phyloP scores from a whole-genome alignment of 2,797 vertebrate species.

The Helicolenus hilgendorfi region DNA sequence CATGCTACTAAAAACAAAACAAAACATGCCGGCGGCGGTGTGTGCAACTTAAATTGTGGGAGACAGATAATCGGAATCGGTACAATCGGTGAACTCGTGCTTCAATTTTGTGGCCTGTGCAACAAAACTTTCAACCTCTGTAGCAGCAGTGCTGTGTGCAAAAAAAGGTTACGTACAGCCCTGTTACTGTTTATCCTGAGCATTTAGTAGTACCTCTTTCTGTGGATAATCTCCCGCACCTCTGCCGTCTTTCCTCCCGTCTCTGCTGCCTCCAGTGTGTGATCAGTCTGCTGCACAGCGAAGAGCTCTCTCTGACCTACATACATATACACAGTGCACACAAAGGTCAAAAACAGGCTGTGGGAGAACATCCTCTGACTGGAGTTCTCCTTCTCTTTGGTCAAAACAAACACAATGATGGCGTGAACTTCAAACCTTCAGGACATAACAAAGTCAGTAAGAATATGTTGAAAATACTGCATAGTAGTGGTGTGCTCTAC shows the following conservation, averaged over 20 bases:
- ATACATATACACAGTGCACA: slow-evolving; percentile 22
- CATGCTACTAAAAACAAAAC: too few relatives aligned
- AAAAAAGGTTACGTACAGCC: too few relatives aligned
- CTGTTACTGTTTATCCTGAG: not conserved
- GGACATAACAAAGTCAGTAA: not conserved
- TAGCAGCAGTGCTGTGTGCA: not conserved
- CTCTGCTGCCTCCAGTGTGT: not conserved
- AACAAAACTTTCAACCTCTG: too few relatives aligned
- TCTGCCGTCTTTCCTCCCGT: slow-evolving; percentile 16
- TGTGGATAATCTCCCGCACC: slow-evolving; percentile 12
- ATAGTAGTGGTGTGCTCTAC: not conserved
- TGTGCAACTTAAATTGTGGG: too few relatives aligned
- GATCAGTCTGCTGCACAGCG: slow-evolving; percentile 6
- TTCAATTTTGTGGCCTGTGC: too few relatives aligned
- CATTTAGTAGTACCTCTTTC: not conserved
- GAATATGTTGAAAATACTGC: not conserved
- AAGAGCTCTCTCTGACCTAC: slow-evolving; percentile 52
- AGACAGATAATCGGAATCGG: too few relatives aligned
- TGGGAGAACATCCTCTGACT: slow-evolving; percentile 21
- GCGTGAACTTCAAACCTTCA: not conserved
- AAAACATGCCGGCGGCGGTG: too few relatives aligned
- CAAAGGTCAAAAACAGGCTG: slow-evolving; percentile 43
- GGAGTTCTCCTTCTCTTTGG: not conserved
- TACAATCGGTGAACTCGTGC: too few relatives aligned
- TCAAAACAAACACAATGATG: not conserved